Conservation (phyloP, 2,888 invertebrate species). For the Palloptera scutellata region DNA sequence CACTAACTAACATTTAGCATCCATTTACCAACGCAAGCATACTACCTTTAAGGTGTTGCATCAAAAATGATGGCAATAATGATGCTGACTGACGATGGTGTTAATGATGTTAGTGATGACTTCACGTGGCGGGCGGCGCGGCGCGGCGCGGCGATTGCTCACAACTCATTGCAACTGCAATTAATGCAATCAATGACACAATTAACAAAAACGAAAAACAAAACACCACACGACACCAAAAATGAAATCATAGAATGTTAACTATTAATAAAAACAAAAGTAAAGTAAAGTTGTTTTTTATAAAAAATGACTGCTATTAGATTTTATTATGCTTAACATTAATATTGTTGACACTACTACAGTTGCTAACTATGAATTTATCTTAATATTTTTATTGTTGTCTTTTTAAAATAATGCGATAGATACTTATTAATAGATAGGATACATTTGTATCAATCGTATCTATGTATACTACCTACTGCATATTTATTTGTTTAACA, state of each 20-base stretch:
- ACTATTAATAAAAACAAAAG: not conserved
- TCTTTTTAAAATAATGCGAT: not conserved
- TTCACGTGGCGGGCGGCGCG: constrained; percentile 8
- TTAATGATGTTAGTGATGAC: constrained; percentile 14
- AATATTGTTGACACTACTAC: constrained; percentile 27
- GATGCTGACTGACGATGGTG: not conserved
- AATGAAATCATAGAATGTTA: constrained; percentile 19
- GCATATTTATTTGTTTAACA: constrained; percentile 8
- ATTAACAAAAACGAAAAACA: constrained; percentile 19
- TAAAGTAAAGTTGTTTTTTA: constrained; percentile 3
- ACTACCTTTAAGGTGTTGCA: not conserved
- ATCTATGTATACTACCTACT: not conserved
- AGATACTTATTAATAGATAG: not conserved
- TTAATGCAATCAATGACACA: constrained; percentile 36
- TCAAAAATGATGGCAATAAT: not conserved
- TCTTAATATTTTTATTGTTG: not conserved
- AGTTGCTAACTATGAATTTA: not conserved
- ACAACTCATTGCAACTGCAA: constrained; percentile 21
- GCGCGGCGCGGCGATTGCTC: constrained; percentile 10
- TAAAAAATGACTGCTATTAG: constrained; percentile 28
- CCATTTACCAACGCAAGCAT: not conserved
- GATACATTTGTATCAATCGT: not conserved
- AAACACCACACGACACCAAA: not conserved
- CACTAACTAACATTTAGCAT: not conserved
- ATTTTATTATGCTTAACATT: constrained; percentile 28